Base-by-base conservation (phyloP, 92 coral and sea anemone species). In the Palythoa grandis region DNA sequence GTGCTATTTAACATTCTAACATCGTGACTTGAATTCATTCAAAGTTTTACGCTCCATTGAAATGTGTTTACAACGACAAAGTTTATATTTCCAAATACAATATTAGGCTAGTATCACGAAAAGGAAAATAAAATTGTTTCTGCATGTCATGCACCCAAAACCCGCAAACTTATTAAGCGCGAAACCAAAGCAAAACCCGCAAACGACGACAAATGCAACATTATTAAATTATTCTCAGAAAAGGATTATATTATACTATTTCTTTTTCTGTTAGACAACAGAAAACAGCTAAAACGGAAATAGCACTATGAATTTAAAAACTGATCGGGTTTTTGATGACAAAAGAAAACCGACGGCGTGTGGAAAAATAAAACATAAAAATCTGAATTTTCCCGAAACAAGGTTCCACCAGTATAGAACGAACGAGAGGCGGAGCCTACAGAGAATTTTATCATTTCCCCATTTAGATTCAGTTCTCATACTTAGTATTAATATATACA, bases 361-460 rank as follows among this genome's bases (percentile, higher is more conserved):
- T 63, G 6, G 22, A 17, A 10, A 63, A 63, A 17, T 19, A 2
- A 1, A 19, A 20, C 69, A n/a, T n/a, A 10, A 4, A 1, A n/a
- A n/a, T 1, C 29, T 63, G 22, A 10, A 63, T 17, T 17, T 17
- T n/a, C 8, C 7, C 4, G 9, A 63, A n/a, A 63, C 11, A n/a
- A 63, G 19, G 22, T 43, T 5, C 50, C 65, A 66, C 74, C 85
- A 65, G 84, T 40, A 15, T 7, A 14, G n/a, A 43, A 65, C 53
- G 38, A 11, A 79, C 35, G 20, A 9, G 25, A 79, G 74, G 85
- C 74, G 85, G 63, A 63, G 60, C 72, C 60, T 15, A 8, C n/a
- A 65, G 63, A 29, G 16, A 67, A 25, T 29, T 35, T 19, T 56
- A 80, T 80, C 85, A 80, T 80, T 66, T 25, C 85, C 85, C 65